Evolutionary conservation across 2,888 invertebrate genomes (phyloP).

Genomic region (Desoria tigrina): DNA sequence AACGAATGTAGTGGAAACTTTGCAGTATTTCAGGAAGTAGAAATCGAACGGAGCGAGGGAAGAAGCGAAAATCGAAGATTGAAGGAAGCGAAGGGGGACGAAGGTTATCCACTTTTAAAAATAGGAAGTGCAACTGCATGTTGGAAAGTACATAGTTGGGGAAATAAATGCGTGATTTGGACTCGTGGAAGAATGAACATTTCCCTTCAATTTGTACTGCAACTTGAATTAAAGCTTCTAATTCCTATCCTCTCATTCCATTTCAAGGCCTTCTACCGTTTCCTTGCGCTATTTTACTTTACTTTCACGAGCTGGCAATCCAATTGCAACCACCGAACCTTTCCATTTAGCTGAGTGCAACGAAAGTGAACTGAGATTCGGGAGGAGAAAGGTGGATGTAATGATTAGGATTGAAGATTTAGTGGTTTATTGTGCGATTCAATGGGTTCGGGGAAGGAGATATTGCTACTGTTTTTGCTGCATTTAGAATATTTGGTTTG

Average conservation of each 20-base stretch:
- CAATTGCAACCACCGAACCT: neutral
- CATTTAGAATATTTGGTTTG: too few relatives aligned
- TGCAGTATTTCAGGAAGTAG: neutral
- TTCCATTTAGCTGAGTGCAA: conserved; percentile 1
- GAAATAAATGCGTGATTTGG: conserved; percentile 22
- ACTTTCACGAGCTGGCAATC: too few relatives aligned
- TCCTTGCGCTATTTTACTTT: neutral
- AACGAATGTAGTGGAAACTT: conserved; percentile 25
- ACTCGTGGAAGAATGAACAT: conserved; percentile 13
- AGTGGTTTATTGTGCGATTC: too few relatives aligned
- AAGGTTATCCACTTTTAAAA: neutral
- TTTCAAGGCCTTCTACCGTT: too few relatives aligned
- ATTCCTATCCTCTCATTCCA: conserved; percentile 24
- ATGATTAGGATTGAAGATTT: neutral
- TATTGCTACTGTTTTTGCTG: too few relatives aligned
- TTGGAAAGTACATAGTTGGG: neutral
- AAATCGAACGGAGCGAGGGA: neutral
- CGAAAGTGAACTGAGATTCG: neutral
- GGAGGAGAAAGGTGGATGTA: neutral
- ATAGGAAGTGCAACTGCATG: conserved; percentile 6
- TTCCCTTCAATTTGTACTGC: conserved; percentile 28
- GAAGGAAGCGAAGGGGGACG: neutral
- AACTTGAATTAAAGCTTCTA: conserved; percentile 22
- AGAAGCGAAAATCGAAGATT: conserved; percentile 8
- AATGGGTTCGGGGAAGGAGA: too few relatives aligned